phyloP scores from a whole-genome alignment of 2,797 vertebrate species.

The Microcaecilia unicolor region DNA sequence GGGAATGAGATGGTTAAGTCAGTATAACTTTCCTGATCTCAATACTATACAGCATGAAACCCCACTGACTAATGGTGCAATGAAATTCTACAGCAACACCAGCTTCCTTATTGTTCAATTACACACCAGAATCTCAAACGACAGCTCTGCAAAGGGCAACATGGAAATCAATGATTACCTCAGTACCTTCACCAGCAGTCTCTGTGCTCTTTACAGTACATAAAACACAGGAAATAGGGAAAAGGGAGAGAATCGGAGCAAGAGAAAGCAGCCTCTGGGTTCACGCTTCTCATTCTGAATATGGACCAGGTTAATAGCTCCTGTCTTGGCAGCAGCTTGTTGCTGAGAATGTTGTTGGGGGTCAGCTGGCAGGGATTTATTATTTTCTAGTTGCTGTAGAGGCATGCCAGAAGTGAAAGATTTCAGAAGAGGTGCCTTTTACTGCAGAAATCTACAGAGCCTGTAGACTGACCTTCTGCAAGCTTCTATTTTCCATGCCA shows the following conservation, averaged over 20 bases:
- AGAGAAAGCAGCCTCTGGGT: background rate
- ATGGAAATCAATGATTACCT: background rate
- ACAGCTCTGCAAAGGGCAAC: background rate
- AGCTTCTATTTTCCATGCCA: too few relatives aligned
- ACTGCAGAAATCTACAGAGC: too few relatives aligned
- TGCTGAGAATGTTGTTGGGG: too few relatives aligned
- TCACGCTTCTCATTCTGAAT: too few relatives aligned
- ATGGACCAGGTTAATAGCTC: too few relatives aligned
- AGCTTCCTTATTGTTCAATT: background rate
- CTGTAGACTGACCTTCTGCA: too few relatives aligned
- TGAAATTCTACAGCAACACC: background rate
- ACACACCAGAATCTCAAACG: background rate
- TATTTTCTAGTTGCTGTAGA: too few relatives aligned
- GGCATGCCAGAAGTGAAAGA: too few relatives aligned
- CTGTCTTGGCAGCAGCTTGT: too few relatives aligned
- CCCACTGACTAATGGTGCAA: background rate
- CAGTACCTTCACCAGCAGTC: rapidly evolving
- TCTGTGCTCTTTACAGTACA: background rate
- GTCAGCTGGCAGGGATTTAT: too few relatives aligned
- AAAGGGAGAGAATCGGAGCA: background rate
- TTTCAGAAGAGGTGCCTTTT: too few relatives aligned
- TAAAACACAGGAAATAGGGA: background rate
- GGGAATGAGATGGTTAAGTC: background rate
- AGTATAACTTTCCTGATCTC: background rate
- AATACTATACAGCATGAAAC: background rate